A percentile compares a stretch with the other conserved stretches of the same genome.
Conservation (phyloP, 2,797 vertebrate species). For the Coregonus suidteri region DNA sequence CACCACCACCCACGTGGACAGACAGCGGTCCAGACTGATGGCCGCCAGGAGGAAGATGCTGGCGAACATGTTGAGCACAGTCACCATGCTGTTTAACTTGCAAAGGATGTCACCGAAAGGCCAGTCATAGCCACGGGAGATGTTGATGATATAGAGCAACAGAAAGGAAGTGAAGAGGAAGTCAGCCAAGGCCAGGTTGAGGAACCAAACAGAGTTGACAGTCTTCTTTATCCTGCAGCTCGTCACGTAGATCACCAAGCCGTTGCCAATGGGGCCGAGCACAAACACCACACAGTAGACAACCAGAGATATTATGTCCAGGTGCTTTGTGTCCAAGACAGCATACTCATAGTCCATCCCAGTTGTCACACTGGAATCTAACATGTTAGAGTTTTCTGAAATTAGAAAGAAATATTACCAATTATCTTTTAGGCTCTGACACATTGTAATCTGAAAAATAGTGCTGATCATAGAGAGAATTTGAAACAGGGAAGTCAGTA, state of each 20-base stretch:
- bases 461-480: background rate
- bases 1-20: slow-evolving; percentile 63
- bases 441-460: background rate
- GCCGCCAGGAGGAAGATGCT: slow-evolving; percentile 66
- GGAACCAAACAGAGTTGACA: slow-evolving; percentile 69
- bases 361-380: background rate
- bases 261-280: slow-evolving; percentile 60
- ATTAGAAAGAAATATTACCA: background rate
- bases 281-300: slow-evolving; percentile 51
- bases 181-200: slow-evolving; percentile 73
- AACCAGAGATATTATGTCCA: background rate
- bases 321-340: background rate
- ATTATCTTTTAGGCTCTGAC: background rate
- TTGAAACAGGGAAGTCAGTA: too few relatives aligned
- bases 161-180: slow-evolving; percentile 66
- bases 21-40: slow-evolving; percentile 73
- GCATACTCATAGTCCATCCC: background rate
- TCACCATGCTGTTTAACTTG: slow-evolving; percentile 53
- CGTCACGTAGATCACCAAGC: slow-evolving; percentile 72
- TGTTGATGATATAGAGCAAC: slow-evolving; percentile 40
- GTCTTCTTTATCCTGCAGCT: slow-evolving; percentile 69
- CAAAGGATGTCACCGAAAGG: slow-evolving; percentile 59
- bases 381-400: background rate
- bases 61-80: slow-evolving; percentile 64
- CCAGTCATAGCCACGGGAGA: slow-evolving; percentile 26